Evolutionary conservation across 2,797 vertebrate species (phyloP).

Genomic region (Capromys pilorides): DNA sequence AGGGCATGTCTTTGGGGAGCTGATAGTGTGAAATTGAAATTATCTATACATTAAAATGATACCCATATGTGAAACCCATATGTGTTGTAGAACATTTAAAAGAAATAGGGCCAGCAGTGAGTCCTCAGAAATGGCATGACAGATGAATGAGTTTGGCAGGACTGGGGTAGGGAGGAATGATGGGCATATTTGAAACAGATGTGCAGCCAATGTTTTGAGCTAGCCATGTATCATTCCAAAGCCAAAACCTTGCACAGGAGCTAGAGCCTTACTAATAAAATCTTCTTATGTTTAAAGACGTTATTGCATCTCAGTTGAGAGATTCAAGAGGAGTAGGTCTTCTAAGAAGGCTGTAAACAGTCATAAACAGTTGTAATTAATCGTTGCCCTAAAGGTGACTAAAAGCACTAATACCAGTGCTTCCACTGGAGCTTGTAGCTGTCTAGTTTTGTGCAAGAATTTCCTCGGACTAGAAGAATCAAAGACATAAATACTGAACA

Average conservation of each 20-base stretch:
- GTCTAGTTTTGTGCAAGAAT: neutral
- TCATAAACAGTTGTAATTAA: neutral
- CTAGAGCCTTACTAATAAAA: neutral
- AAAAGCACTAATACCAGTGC: neutral
- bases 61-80: neutral
- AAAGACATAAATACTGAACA: neutral
- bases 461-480: constrained; percentile 8
- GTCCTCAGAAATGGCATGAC: neutral
- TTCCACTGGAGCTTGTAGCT: neutral
- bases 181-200: neutral
- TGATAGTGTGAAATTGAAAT: constrained; percentile 30
- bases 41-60: neutral
- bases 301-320: neutral
- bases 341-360: neutral
- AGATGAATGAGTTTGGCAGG: neutral
- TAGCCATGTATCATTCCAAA: neutral
- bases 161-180: neutral
- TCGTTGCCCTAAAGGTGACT: neutral
- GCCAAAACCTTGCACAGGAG: neutral
- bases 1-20: neutral
- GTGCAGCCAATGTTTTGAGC: neutral
- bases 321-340: neutral
- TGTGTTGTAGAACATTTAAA: neutral
- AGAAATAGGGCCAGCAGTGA: neutral
- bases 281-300: constrained; percentile 16